Conservation (phyloP, 1,140 invertebrate genomes). For the Himalopsyche phryganea region DNA sequence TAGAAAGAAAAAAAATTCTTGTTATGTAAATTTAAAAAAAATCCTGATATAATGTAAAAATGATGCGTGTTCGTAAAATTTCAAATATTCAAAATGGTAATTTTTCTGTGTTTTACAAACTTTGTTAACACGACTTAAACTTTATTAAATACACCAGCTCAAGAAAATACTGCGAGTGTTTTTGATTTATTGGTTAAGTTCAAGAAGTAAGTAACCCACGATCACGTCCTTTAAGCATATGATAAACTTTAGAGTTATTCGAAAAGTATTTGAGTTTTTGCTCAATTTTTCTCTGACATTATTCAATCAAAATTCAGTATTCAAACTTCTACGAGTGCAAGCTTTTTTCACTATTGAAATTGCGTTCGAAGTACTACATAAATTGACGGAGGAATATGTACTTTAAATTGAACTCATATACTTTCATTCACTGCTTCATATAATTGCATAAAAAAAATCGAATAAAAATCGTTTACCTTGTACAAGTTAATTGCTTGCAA, state of each 20-base stretch:
- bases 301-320: no score
- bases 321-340: no score
- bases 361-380: no score
- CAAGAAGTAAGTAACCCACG: slow-evolving; percentile 28
- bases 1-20: no score
- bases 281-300: no score
- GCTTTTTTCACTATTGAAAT: no score
- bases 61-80: not conserved
- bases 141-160: slow-evolving; percentile 32
- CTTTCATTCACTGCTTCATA: no score
- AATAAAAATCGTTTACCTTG: no score
- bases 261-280: not conserved
- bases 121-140: slow-evolving; percentile 28
- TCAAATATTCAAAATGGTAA: slow-evolving; percentile 7
- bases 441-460: no score
- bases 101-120: slow-evolving; percentile 23
- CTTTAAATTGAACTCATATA: no score
- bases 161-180: slow-evolving; percentile 23
- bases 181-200: slow-evolving; percentile 32
- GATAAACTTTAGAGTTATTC: slow-evolving; percentile 8
- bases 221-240: slow-evolving; percentile 17
- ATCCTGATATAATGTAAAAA: slow-evolving; percentile 4
- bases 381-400: no score
- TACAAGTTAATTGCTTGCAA: no score
- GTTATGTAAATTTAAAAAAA: slow-evolving; percentile 9